These are phyloP conservation scores for Colius striatus DNA, from an alignment of 2,113 vertebrate genomes.

Conservation along the genomic window DNA sequence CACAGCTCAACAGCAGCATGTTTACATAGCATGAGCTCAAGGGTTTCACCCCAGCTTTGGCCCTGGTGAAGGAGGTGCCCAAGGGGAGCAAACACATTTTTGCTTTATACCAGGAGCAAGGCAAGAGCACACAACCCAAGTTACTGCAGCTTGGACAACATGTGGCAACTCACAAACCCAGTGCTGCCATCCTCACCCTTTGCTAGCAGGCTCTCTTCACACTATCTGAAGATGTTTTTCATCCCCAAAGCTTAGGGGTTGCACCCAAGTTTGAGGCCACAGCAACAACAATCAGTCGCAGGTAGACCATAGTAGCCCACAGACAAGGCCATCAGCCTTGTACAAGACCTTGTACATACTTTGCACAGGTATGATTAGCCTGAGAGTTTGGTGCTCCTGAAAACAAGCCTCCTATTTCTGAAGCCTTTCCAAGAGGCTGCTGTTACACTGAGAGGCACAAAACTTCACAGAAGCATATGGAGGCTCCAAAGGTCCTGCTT, in stretches of 20 bases:
- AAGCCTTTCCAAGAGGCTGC: background rate
- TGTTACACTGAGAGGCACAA: background rate
- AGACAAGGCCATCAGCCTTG: accelerated
- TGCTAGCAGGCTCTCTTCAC: background rate
- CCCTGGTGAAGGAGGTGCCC: background rate
- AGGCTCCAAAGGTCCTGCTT: background rate
- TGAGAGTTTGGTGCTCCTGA: background rate
- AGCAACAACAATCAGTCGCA: background rate
- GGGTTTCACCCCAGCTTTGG: background rate
- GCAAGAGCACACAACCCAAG: background rate
- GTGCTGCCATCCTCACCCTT: background rate
- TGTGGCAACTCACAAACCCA: background rate
- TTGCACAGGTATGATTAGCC: background rate
- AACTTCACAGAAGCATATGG: background rate
- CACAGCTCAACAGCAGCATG: accelerated
- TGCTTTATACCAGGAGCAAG: background rate
- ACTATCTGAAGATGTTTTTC: background rate
- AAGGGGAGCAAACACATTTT: accelerated
- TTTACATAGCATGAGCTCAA: background rate
- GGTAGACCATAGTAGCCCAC: accelerated
- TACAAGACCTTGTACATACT: accelerated
- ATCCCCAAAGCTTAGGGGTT: background rate
- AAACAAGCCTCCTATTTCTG: background rate
- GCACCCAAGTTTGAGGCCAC: background rate
- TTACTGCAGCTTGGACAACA: background rate